Evolutionary conservation across 2,797 vertebrate species (phyloP), one percentile per base, ranked within the genome.

Genomic region (Oreortyx pictus): DNA sequence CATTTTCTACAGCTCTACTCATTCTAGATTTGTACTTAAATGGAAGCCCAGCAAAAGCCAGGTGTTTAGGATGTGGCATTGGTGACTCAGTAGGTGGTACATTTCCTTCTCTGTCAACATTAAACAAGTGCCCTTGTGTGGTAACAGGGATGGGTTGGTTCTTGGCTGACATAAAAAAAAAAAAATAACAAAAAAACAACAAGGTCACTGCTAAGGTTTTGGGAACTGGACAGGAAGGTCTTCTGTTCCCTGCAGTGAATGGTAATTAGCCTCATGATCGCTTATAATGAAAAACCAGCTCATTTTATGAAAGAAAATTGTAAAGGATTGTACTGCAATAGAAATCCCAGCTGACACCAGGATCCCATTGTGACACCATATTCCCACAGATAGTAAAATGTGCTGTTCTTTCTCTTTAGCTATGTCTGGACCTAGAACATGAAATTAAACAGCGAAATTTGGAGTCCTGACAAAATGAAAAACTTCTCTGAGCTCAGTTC

Each of bases 51-150:
- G 83, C 56, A 82, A 93, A 80, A 88, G 60, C 24, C 91, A 95
- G 95, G 95, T 95, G 90, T 94, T 85, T 95, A 92, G 94, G 92
- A 96, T 90, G 96, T 96, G 93, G 95, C 81, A 9, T 46, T 87
- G 68, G 75, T 96, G 96, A 96, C 94, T 96, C 95, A 96, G 75
- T 93, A 93, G 95, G 91, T 81, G 93, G 90, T 92, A 94, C 89
- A 33, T 75, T 94, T 96, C 96, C 93, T 96, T 82, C 83, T 77
- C 64, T 2, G 7, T 54, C 86, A 92, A 24, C 82, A 66, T 16
- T 70, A 59, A 95, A 89, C 88, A 89, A 96, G 68, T 85, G 86
- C 54, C 72, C 91, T 92, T 94, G 87, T 96, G 95, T 95, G 93
- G 91, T 68, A 57, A 68, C 8, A 67, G 72, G 54, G 81, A 80